Base-by-base conservation (phyloP, 2,113 vertebrate genomes). In the Hirundichthys speculiger region DNA sequence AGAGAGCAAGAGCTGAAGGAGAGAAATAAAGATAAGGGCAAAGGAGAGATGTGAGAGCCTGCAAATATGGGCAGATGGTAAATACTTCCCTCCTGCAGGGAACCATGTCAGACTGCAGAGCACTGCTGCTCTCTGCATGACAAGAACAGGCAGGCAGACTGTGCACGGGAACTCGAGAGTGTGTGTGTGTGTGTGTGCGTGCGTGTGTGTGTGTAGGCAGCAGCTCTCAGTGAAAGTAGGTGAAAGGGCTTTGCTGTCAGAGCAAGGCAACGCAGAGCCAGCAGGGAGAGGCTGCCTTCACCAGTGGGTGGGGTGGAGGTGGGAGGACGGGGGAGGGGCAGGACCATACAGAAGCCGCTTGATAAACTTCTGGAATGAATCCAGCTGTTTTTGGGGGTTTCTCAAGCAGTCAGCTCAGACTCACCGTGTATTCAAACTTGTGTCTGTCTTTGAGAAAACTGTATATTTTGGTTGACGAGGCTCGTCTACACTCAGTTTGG, bases 241-340 rank as follows among this genome's bases (percentile, higher is more conserved):
- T 87, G 87, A 87, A 89, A 89, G 87, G 85, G 79, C 85, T 80
- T 47, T 53, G 68, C 80, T 80, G 83, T 89, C 85, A 86, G 61
- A 87, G 63, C 24, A 20, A 85, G 76, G 70, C 80, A 75, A 11
- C 69, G 64, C 80, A 82, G 75, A 76, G 85, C 66, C 15, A 77
- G 82, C 66, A 53, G 58, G 77, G 61, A 85, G 76, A 70, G 79
- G 46, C 73, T 74, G 76, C 76, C 57, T 68, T 68, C 55, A n/a
- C 47, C 59, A 40, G 27, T 65, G 65, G 47, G 67, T 1, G 45
- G 48, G 48, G 52, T 13, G 40, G 41, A 51, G 68, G 59, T 24
- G 59, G 76, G 65, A 73, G 30, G 54, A 65, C 43, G 47, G 58
- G 46, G 64, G 54, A 20, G 14, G n/a, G 20, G 56, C 59, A n/a